Percentiles rank a stretch among this genome's conserved stretches.
Evolutionary conservation across 92 coral and sea anemone genomes (phyloP).

Genomic region (Isaurus tuberculatus): DNA sequence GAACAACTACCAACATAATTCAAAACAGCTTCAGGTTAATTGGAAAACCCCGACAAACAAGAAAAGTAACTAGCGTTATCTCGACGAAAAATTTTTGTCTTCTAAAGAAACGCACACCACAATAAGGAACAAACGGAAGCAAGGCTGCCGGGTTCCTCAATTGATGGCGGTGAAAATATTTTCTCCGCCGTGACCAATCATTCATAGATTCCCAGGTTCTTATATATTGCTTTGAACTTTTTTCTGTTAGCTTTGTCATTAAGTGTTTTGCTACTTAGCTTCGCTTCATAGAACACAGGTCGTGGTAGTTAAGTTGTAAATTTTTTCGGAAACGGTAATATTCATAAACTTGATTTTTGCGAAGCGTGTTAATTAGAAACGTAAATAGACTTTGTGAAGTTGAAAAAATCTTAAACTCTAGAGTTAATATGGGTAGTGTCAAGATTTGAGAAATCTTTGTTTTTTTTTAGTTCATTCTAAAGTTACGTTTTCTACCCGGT

Average conservation of each 20-base stretch:
- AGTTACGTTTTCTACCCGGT: background rate
- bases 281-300: conserved; percentile 54
- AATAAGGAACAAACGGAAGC: conserved; percentile 45
- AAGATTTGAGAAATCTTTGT: conserved; percentile 19
- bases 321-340: conserved; percentile 58
- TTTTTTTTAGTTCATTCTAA: conserved; percentile 5
- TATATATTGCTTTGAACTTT: conserved; percentile 37
- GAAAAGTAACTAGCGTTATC: conserved; percentile 66
- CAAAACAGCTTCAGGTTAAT: conserved; percentile 92
- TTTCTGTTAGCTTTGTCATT: conserved; percentile 39
- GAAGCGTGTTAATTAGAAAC: conserved; percentile 78
- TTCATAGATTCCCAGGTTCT: conserved; percentile 49
- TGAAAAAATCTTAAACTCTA: conserved; percentile 65
- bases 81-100: conserved; percentile 65
- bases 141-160: conserved; percentile 44
- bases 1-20: conserved; percentile 81
- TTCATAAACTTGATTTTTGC: conserved; percentile 70
- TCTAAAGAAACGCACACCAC: conserved; percentile 54
- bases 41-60: conserved; percentile 95
- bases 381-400: conserved; percentile 67
- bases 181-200: conserved; percentile 39
- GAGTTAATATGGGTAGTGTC: conserved; percentile 33
- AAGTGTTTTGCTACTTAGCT: conserved; percentile 51
- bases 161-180: conserved; percentile 46
- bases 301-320: conserved; percentile 39